Conservation (phyloP, 1,140 invertebrate genomes). For the Lepidurus packardi region DNA sequence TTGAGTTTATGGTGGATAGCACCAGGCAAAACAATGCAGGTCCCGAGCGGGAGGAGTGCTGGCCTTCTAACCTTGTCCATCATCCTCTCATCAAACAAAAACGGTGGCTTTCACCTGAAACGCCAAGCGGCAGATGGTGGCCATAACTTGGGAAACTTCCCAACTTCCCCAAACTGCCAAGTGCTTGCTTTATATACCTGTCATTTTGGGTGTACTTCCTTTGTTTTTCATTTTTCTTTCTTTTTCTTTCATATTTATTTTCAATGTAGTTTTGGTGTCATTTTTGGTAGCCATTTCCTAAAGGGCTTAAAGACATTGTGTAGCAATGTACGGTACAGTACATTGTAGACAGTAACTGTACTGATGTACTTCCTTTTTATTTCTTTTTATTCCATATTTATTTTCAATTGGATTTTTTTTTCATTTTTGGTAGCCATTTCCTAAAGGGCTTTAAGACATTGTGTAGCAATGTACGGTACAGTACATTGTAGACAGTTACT, state of each 20-base stretch:
- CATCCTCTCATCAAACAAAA: constrained; percentile 5
- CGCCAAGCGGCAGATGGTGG: not conserved
- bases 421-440: too few relatives aligned
- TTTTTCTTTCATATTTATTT: not conserved
- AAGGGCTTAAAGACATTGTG: too few relatives aligned
- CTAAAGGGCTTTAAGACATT: too few relatives aligned
- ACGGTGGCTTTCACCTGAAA: constrained; percentile 11
- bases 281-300: too few relatives aligned
- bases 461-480: too few relatives aligned
- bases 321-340: too few relatives aligned
- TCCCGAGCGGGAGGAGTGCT: not conserved
- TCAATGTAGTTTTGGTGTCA: too few relatives aligned
- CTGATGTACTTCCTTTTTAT: not conserved
- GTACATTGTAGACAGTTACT: too few relatives aligned
- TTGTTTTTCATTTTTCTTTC: not conserved
- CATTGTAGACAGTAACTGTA: too few relatives aligned
- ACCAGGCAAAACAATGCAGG: not conserved
- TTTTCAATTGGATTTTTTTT: too few relatives aligned
- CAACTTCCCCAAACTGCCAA: too few relatives aligned
- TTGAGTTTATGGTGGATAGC: not conserved
- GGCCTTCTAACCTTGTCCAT: constrained; percentile 12
- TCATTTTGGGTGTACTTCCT: not conserved
- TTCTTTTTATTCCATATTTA: not conserved
- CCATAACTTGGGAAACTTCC: not conserved
- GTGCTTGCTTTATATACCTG: not conserved